Evolutionary conservation across 1,140 invertebrate species (phyloP).

Genomic region (Helicoverpa zea): DNA sequence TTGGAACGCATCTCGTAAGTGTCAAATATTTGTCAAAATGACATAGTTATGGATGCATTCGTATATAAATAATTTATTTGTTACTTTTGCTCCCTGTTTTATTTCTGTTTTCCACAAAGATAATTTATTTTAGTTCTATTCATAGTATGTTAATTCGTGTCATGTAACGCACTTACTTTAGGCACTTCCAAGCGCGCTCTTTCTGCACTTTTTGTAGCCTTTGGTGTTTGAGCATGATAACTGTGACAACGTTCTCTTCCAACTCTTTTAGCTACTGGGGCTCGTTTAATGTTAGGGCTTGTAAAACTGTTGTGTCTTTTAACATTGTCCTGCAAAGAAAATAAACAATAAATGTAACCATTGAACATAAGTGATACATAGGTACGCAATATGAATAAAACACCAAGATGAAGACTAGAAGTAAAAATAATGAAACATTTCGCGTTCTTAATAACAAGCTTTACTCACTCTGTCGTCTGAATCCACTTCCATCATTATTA

Average conservation of each 20-base stretch:
- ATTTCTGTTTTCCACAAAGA: not conserved
- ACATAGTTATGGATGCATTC: conserved; percentile 17
- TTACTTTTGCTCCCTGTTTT: not conserved
- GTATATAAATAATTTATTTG: not conserved
- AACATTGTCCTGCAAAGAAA: conserved; percentile 61
- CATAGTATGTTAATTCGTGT: not conserved
- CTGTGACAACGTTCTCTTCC: conserved; percentile 79
- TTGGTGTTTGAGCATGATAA: conserved; percentile 67
- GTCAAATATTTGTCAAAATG: conserved; percentile 53
- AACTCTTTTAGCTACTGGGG: conserved; percentile 64
- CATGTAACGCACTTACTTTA: conserved; percentile 45
- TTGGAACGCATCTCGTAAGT: conserved; percentile 64
- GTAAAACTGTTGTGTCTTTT: conserved; percentile 77
- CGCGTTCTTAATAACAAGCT: too few relatives aligned
- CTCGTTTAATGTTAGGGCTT: conserved; percentile 65
- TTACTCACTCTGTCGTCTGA: not conserved
- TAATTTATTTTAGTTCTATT: not conserved
- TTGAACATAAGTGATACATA: not conserved
- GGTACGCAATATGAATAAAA: conserved; percentile 37
- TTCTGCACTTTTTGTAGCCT: conserved; percentile 56
- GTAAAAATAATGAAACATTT: not conserved
- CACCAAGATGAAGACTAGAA: not conserved
- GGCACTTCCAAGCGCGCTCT: conserved; percentile 48
- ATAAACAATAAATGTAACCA: not conserved
- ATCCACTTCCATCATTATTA: not conserved